Percentiles rank a stretch among this genome's conserved stretches.
Conservation (phyloP, 2,113 vertebrate genomes). For the Malurus alboscapulatus region DNA sequence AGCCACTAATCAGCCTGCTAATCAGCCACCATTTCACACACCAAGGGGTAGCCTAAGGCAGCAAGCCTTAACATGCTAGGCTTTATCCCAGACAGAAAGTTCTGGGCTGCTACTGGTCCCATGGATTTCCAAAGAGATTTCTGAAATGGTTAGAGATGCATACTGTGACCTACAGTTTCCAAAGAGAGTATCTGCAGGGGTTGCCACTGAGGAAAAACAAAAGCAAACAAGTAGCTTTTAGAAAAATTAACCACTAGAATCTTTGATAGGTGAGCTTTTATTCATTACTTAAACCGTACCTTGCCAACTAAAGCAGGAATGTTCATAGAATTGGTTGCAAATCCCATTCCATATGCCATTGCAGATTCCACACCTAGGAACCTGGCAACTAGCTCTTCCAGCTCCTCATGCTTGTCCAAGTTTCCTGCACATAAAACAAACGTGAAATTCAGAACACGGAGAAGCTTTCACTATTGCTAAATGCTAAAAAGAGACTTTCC, state of each 20-base stretch:
- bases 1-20: neutral
- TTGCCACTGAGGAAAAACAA: neutral
- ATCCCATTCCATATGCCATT: conserved; percentile 96
- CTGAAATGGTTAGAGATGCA: neutral
- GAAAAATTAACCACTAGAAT: neutral
- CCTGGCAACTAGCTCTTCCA: conserved; percentile 87
- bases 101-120: neutral
- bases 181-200: neutral
- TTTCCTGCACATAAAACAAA: conserved; percentile 80
- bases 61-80: neutral
- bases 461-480: neutral
- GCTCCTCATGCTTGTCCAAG: conserved; percentile 90
- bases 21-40: neutral
- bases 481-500: neutral
- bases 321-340: conserved; percentile 98
- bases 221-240: neutral
- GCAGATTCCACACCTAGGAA: conserved; percentile 94
- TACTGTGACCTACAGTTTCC: neutral
- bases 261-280: neutral
- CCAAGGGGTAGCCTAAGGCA: neutral
- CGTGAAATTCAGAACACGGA: conserved; percentile 5
- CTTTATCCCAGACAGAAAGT: neutral
- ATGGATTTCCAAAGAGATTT: neutral
- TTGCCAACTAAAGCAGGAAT: conserved; percentile 94
- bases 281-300: conserved; percentile 72